Percentiles rank a stretch among this genome's conserved stretches.
phyloP scores from a whole-genome alignment of 1,140 invertebrate genomes.

The Hestina assimilis region DNA sequence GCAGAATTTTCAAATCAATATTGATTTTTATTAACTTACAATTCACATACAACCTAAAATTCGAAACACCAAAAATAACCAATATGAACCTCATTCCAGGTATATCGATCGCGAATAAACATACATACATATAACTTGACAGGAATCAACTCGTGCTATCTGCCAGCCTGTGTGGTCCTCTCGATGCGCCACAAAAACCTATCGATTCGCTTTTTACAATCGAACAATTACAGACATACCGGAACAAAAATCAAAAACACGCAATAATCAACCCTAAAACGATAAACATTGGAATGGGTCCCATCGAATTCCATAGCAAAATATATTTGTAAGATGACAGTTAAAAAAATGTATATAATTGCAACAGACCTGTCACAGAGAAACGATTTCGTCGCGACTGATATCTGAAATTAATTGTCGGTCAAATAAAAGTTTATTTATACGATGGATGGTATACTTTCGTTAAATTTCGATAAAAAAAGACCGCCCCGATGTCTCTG shows the following conservation, averaged over 20 bases:
- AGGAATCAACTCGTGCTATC: slow-evolving; percentile 20
- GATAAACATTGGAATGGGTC: slow-evolving; percentile 3
- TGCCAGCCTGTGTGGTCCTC: slow-evolving; percentile 44
- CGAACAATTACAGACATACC: slow-evolving; percentile 28
- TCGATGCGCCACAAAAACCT: slow-evolving; percentile 37
- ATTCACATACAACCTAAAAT: too few species aligned
- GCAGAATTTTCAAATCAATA: too few species aligned
- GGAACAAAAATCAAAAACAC: not conserved
- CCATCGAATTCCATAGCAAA: not conserved
- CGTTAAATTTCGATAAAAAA: slow-evolving; percentile 34
- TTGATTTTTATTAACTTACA: too few species aligned
- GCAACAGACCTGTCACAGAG: slow-evolving; percentile 41
- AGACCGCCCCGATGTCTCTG: slow-evolving; percentile 39
- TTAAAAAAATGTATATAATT: slow-evolving; percentile 44
- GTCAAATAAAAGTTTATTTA: slow-evolving; percentile 39
- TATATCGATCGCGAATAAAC: not conserved
- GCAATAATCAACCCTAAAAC: slow-evolving; percentile 30
- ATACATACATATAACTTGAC: slow-evolving; percentile 12
- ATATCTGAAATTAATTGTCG: slow-evolving; percentile 50
- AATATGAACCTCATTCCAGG: not conserved
- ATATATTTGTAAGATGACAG: slow-evolving; percentile 15
- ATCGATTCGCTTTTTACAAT: slow-evolving; percentile 44
- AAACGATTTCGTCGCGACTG: slow-evolving; percentile 49
- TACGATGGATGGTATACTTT: slow-evolving; percentile 37
- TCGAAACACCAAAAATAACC: too few species aligned